These are phyloP conservation scores for Lasioglossum oenotherae DNA, from an alignment of 2,888 invertebrate species.

Conservation along the genomic window DNA sequence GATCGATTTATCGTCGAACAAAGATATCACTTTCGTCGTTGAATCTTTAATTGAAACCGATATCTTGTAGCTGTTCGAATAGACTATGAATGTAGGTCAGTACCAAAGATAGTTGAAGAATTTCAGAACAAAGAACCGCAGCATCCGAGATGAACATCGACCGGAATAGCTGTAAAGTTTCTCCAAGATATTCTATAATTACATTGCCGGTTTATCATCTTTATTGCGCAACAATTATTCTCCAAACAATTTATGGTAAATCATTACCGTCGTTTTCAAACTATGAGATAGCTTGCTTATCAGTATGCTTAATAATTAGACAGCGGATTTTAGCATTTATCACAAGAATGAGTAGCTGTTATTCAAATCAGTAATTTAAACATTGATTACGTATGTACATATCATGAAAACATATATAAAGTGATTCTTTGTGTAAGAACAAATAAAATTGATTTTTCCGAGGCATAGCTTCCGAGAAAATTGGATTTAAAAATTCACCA, in stretches of 20 bases:
- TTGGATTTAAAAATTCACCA: neutral
- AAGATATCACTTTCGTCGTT: neutral
- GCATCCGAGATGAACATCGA: neutral
- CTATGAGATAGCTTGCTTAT: neutral
- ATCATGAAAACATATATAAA: neutral
- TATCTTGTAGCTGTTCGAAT: neutral
- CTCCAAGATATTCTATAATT: neutral
- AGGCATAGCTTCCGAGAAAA: neutral
- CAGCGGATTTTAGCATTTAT: neutral
- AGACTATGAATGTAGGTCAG: neutral
- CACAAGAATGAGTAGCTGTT: too few species aligned
- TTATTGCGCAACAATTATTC: neutral
- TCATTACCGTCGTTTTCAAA: neutral
- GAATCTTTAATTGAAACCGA: constrained; percentile 7
- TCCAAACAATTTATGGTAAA: neutral
- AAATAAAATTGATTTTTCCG: neutral
- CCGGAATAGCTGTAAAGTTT: neutral
- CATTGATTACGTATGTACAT: neutral
- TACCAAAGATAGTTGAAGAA: constrained; percentile 12
- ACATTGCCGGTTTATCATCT: neutral
- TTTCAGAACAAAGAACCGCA: constrained; percentile 11
- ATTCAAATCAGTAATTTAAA: neutral
- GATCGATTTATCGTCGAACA: neutral
- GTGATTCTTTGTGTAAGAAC: neutral
- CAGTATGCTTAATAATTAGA: neutral